Evolutionary conservation across 1,140 invertebrate species (phyloP).

Genomic region (Adelges cooleyi): DNA sequence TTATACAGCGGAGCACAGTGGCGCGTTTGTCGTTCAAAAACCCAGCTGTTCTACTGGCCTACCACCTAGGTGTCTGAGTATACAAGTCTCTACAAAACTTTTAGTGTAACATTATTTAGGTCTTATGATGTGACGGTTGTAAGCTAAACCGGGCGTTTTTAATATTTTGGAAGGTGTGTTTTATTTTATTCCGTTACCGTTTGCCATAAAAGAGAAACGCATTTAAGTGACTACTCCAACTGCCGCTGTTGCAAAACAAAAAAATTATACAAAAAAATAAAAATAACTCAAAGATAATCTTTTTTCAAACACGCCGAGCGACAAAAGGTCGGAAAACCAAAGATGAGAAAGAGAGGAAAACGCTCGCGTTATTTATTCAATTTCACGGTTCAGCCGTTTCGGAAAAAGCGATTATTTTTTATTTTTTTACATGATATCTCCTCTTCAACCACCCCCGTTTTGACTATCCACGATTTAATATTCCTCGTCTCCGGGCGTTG

Average conservation of each 20-base stretch:
- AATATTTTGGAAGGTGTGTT: too few species aligned
- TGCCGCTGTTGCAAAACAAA: not conserved
- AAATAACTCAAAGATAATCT: constrained; percentile 26
- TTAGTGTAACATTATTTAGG: too few species aligned
- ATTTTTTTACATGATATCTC: constrained; percentile 26
- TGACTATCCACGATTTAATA: constrained; percentile 21
- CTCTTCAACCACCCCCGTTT: not conserved
- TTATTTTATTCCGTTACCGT: too few species aligned
- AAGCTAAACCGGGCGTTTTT: too few species aligned
- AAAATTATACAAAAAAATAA: not conserved
- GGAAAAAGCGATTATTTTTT: constrained; percentile 21
- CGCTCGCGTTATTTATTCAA: constrained; percentile 26
- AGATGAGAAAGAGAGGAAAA: not conserved
- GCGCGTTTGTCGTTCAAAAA: too few species aligned
- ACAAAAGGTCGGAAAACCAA: constrained; percentile 1
- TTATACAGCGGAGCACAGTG: too few species aligned
- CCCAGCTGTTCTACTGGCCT: too few species aligned
- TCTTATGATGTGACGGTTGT: too few species aligned
- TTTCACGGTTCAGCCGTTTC: constrained; percentile 26
- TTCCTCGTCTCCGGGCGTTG: constrained; percentile 20
- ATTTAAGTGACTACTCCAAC: constrained; percentile 5
- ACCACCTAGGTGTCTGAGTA: too few species aligned
- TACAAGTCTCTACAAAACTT: too few species aligned
- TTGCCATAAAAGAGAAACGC: constrained; percentile 3
- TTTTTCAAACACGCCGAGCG: constrained; percentile 19